These are phyloP conservation scores for Rhinichthys osculus DNA, from an alignment of 2,797 vertebrate species.

Conservation along the genomic window DNA sequence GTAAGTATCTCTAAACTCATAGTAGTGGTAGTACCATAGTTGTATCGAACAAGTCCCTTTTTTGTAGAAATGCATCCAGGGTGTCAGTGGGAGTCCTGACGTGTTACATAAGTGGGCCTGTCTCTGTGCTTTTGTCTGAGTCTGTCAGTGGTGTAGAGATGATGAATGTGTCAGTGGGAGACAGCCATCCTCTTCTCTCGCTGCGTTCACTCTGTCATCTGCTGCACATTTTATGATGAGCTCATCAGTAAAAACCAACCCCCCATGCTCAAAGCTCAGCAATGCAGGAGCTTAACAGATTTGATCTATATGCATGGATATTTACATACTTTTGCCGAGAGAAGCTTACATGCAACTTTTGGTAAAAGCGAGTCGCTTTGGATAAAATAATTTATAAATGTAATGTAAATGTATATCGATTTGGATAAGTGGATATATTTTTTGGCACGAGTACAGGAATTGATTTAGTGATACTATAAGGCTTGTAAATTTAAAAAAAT, in stretches of 20 bases:
- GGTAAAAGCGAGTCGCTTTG: background rate
- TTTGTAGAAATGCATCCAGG: conserved; percentile 34
- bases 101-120: conserved; percentile 55
- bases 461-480: background rate
- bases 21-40: conserved; percentile 18
- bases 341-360: background rate
- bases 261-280: conserved; percentile 54
- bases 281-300: conserved; percentile 40
- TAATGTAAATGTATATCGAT: background rate
- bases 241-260: conserved; percentile 58
- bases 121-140: conserved; percentile 50
- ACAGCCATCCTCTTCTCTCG: conserved; percentile 50
- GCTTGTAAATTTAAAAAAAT: too few relatives aligned
- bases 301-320: conserved; percentile 62
- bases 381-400: background rate
- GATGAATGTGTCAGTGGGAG: conserved; percentile 56
- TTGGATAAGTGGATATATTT: conserved; percentile 3
- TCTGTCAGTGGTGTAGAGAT: conserved; percentile 48
- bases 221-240: conserved; percentile 55
- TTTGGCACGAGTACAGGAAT: background rate
- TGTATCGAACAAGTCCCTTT: background rate
- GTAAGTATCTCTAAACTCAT: background rate
- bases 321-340: conserved; percentile 52
- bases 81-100: conserved; percentile 39
- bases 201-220: conserved; percentile 42